phyloP scores from a whole-genome alignment of 1,140 invertebrate genomes.

The Heliconius hermathena region DNA sequence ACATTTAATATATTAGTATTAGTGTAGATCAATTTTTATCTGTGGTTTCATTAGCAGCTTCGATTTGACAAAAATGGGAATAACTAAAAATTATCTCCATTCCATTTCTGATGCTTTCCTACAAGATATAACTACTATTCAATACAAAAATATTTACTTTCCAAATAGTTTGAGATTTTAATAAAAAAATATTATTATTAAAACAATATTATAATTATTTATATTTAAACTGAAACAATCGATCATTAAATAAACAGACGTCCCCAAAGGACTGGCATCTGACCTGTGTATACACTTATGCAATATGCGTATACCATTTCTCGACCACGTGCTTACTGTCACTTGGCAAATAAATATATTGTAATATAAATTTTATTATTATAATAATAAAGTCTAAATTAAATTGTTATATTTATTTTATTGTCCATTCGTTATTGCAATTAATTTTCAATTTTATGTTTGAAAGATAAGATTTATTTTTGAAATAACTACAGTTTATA shows the following conservation, averaged over 20 bases:
- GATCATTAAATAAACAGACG: conserved; percentile 19
- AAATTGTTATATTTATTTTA: background rate
- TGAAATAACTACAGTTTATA: background rate
- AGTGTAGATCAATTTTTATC: too few species aligned
- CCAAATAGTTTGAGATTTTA: too few species aligned
- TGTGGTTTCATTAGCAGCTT: too few species aligned
- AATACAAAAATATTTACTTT: too few species aligned
- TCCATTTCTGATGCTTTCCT: too few species aligned
- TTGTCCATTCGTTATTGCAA: background rate
- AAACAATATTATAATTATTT: background rate
- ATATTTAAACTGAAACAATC: conserved; percentile 2
- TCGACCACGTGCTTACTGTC: conserved; percentile 31
- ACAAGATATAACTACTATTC: too few species aligned
- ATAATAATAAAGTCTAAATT: background rate
- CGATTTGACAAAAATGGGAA: too few species aligned
- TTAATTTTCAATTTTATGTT: background rate
- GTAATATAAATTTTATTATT: background rate
- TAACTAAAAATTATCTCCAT: too few species aligned
- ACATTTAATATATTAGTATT: too few species aligned
- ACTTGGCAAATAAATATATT: background rate
- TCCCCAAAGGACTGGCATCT: conserved; percentile 35
- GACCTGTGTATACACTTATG: conserved; percentile 27
- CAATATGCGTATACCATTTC: conserved; percentile 30
- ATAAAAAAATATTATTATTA: too few species aligned
- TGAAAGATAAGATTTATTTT: conserved; percentile 9